Conservation (phyloP, 2,888 invertebrate species). For the Acleris holmiana region DNA sequence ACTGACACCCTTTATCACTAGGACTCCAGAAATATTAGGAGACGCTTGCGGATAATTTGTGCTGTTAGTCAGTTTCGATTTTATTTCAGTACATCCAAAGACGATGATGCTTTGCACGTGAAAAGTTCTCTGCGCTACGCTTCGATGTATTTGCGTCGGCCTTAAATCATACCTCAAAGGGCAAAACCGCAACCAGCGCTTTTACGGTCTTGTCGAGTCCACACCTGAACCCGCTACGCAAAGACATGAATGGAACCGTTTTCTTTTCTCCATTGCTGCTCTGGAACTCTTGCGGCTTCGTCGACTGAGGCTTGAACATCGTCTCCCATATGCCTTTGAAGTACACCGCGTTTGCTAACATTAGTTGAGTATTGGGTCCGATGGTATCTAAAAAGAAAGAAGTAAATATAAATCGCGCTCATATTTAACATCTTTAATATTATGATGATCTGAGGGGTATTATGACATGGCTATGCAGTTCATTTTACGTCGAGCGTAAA, state of each 20-base stretch:
- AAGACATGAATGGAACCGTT: constrained; percentile 86
- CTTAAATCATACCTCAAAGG: constrained; percentile 83
- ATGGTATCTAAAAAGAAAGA: constrained; percentile 74
- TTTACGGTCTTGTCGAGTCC: constrained; percentile 80
- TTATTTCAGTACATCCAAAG: too few species aligned
- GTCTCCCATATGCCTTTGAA: constrained; percentile 90
- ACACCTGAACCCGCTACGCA: constrained; percentile 79
- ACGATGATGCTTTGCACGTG: too few species aligned
- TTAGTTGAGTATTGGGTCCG: constrained; percentile 80
- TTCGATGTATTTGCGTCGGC: too few species aligned
- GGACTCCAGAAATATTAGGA: too few species aligned
- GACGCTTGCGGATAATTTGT: too few species aligned
- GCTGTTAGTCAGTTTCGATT: too few species aligned
- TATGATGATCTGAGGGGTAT: too few species aligned
- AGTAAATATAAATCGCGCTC: not conserved
- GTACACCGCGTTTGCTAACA: constrained; percentile 88
- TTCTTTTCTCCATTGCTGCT: constrained; percentile 67
- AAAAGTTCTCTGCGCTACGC: too few species aligned
- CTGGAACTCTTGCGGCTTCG: constrained; percentile 81
- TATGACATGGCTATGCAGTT: too few species aligned
- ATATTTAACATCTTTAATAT: too few species aligned
- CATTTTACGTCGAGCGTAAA: too few species aligned
- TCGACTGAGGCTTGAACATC: constrained; percentile 84
- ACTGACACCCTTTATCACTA: too few species aligned
- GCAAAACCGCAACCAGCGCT: constrained; percentile 85